A percentile compares a stretch with the other conserved stretches of the same genome.
These are phyloP conservation scores for Coregonus sp. DNA, from an alignment of 2,797 vertebrate species.

Conservation along the genomic window DNA sequence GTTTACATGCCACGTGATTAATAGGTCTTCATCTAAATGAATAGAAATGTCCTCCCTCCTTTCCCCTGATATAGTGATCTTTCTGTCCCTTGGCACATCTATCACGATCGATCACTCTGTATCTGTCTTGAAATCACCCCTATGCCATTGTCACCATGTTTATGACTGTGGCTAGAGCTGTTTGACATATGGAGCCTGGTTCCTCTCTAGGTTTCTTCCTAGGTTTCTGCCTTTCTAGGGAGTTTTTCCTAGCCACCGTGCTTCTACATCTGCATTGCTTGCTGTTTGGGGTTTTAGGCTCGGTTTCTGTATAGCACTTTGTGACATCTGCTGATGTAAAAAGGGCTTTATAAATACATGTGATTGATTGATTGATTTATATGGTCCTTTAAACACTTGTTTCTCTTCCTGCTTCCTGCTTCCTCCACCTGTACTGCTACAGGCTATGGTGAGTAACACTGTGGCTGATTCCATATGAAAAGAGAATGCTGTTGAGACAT, in stretches of 20 bases:
- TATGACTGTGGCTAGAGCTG: conserved; percentile 8
- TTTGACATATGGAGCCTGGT: background rate
- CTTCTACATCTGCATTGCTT: too few species aligned
- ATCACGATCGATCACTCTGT: background rate
- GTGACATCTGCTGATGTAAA: too few species aligned
- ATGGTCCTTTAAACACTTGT: conserved; percentile 37
- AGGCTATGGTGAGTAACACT: conserved; percentile 91
- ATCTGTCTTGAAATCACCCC: background rate
- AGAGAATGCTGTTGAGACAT: background rate
- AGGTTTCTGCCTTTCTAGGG: too few species aligned
- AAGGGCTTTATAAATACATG: too few species aligned
- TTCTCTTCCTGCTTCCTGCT: conserved; percentile 20
- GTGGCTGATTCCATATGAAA: conserved; percentile 19
- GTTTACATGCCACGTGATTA: background rate
- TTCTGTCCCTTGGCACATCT: background rate
- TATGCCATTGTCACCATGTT: background rate
- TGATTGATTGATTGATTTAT: too few species aligned
- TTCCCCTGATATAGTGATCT: background rate
- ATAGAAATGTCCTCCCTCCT: background rate
- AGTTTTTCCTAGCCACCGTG: too few species aligned
- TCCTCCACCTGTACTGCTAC: conserved; percentile 40
- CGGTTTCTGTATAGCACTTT: too few species aligned
- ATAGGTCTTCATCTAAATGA: background rate
- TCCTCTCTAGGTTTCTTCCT: too few species aligned
- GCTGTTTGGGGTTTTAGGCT: too few species aligned